These are phyloP conservation scores for Zosterops lateralis DNA, from an alignment of 2,113 vertebrate genomes.

Conservation along the genomic window DNA sequence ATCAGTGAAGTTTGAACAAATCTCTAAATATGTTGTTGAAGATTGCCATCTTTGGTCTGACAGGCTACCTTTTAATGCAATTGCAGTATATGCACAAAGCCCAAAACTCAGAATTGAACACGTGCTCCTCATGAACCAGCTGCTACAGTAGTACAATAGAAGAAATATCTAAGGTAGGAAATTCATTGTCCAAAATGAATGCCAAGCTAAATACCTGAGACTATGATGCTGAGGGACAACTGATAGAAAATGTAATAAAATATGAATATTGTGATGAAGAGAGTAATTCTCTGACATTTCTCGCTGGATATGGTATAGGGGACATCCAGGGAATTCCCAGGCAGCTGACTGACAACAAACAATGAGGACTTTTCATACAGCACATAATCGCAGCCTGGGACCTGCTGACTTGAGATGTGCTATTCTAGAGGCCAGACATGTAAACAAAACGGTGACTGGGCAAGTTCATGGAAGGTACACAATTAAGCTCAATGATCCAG, in stretches of 20 bases:
- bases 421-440: neutral
- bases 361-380: neutral
- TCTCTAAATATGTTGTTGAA: neutral
- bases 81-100: neutral
- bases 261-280: neutral
- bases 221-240: neutral
- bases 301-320: neutral
- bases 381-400: neutral
- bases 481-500: neutral
- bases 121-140: neutral
- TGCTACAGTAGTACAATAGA: neutral
- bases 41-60: neutral
- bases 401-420: neutral
- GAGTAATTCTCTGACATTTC: neutral
- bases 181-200: neutral
- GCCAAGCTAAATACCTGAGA: neutral
- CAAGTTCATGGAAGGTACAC: neutral
- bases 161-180: neutral
- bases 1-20: neutral
- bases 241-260: neutral
- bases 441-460: neutral
- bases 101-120: neutral
- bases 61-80: neutral
- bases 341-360: neutral
- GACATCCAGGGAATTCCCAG: neutral